A percentile compares a stretch with the other conserved stretches of the same genome.
phyloP scores from a whole-genome alignment of 2,113 vertebrate genomes.

The Thymallus thymallus region DNA sequence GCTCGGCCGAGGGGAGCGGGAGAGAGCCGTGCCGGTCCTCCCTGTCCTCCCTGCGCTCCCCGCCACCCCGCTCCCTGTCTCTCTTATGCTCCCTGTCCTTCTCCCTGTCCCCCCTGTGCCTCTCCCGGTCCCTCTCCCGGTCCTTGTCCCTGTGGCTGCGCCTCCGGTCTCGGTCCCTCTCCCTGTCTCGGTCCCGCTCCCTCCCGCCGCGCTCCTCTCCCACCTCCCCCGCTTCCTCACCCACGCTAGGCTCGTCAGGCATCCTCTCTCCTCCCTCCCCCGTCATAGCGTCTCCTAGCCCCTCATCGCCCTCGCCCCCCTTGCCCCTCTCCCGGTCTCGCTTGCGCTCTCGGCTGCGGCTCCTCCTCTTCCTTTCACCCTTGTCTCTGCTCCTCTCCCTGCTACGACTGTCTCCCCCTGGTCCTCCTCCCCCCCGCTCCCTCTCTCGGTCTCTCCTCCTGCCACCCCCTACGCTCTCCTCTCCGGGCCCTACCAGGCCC shows the following conservation, averaged over 20 bases:
- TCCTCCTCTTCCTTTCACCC: slow-evolving; percentile 70
- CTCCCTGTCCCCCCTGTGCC: slow-evolving; percentile 68
- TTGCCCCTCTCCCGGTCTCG: slow-evolving; percentile 77
- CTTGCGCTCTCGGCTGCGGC: slow-evolving; percentile 74
- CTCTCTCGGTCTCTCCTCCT: slow-evolving; percentile 66
- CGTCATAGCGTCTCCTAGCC: slow-evolving; percentile 46
- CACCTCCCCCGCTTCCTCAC: slow-evolving; percentile 59
- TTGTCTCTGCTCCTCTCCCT: slow-evolving; percentile 74
- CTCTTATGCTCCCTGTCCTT: slow-evolving; percentile 67
- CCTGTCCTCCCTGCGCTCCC: slow-evolving; percentile 70
- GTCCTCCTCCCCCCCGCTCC: slow-evolving; percentile 47
- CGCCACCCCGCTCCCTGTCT: slow-evolving; percentile 67
- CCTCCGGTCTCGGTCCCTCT: slow-evolving; percentile 71
- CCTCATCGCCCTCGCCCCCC: slow-evolving; percentile 71
- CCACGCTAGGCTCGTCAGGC: slow-evolving; percentile 20
- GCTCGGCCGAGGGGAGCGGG: slow-evolving; percentile 52
- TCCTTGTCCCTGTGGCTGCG: slow-evolving; percentile 73
- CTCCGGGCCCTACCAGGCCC: slow-evolving; percentile 14
- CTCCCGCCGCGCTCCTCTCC: slow-evolving; percentile 76
- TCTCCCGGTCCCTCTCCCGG: slow-evolving; percentile 65
- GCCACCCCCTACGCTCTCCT: slow-evolving; percentile 11
- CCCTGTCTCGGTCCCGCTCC: slow-evolving; percentile 58
- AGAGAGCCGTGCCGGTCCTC: slow-evolving; percentile 68
- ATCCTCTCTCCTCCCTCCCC: slow-evolving; percentile 58
- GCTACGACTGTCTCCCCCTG: slow-evolving; percentile 58